A percentile compares a stretch with the other conserved stretches of the same genome.
Conservation (phyloP, 2,113 vertebrate genomes). For the Burhinus oedicnemus region DNA sequence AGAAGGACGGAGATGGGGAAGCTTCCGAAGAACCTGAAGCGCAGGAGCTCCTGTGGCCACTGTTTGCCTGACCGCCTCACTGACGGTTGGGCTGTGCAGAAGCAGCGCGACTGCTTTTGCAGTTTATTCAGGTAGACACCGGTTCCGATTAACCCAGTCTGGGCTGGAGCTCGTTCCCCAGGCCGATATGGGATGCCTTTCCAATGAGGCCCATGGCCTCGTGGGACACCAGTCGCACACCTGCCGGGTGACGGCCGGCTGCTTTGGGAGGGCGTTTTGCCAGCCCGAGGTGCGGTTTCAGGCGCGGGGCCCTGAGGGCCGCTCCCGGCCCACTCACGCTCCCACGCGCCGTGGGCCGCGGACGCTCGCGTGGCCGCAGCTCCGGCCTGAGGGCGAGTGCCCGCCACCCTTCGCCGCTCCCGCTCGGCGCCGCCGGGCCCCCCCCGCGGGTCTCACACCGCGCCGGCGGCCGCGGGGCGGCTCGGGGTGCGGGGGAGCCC, state of each 20-base stretch:
- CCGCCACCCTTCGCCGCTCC: neutral
- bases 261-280: accelerated
- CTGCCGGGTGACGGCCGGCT: accelerated
- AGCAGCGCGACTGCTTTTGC: neutral
- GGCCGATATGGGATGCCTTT: accelerated
- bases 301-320: neutral
- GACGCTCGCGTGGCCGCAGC: neutral
- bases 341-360: too few species aligned
- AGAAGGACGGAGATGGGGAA: neutral
- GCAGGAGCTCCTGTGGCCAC: accelerated
- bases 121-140: accelerated
- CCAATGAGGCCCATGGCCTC: accelerated
- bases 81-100: accelerated
- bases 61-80: accelerated
- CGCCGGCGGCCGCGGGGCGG: too few species aligned
- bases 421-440: too few species aligned
- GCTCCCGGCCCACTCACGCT: neutral
- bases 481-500: too few species aligned
- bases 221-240: accelerated
- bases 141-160: accelerated
- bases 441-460: neutral
- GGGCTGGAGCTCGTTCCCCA: too few species aligned
- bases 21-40: neutral
- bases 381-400: accelerated
- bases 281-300: neutral